Percentiles rank a stretch among this genome's conserved stretches.
Conservation (phyloP, 2,113 vertebrate species). For the Cephalopterus ornatus region DNA sequence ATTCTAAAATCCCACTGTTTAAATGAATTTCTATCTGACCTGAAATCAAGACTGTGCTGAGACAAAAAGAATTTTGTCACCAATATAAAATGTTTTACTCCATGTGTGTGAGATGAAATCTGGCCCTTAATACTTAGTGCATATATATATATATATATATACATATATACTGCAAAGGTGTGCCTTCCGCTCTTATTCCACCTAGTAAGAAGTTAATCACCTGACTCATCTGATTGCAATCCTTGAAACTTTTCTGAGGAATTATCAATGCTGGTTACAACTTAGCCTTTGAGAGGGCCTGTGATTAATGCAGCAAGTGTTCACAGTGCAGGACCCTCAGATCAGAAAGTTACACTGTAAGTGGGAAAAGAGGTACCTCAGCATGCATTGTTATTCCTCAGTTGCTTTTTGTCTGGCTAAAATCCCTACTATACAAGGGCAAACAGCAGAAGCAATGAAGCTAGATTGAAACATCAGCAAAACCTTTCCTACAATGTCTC, state of each 20-base stretch:
- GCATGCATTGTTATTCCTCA: background rate
- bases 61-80: background rate
- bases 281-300: background rate
- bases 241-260: background rate
- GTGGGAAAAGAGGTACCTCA: background rate
- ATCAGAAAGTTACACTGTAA: background rate
- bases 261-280: background rate
- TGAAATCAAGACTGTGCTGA: background rate
- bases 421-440: background rate
- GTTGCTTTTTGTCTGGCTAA: background rate
- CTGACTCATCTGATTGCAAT: background rate
- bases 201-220: background rate
- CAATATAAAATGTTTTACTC: background rate
- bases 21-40: background rate
- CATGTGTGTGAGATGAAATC: background rate
- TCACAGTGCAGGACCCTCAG: background rate
- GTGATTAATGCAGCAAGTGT: background rate
- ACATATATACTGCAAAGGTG: background rate
- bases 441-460: background rate
- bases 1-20: background rate
- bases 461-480: background rate
- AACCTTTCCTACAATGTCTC: background rate
- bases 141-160: background rate
- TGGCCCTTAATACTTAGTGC: background rate
- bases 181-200: background rate